These are phyloP conservation scores for Enteromius viviparus DNA, from an alignment of 2,797 vertebrate species.

Conservation along the genomic window DNA sequence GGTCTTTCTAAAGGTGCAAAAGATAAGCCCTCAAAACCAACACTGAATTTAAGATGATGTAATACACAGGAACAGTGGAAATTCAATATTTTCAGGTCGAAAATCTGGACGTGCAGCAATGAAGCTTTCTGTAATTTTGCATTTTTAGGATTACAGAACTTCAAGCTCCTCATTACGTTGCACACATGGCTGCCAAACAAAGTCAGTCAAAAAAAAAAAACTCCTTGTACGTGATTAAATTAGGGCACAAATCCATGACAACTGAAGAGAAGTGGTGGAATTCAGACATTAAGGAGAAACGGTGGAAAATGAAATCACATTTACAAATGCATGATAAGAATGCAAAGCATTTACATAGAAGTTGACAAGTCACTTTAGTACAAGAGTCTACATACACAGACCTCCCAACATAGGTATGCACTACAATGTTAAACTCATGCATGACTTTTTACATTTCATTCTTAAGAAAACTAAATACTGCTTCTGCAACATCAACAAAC, in stretches of 20 bases:
- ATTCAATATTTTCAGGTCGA: neutral
- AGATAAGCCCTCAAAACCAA: slow-evolving; percentile 14
- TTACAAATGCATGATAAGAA: slow-evolving; percentile 43
- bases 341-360: slow-evolving; percentile 40
- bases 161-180: neutral
- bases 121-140: neutral
- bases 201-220: neutral
- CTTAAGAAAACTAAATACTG: neutral
- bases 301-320: slow-evolving; percentile 30
- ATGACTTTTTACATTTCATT: neutral
- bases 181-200: neutral
- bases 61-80: neutral
- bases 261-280: slow-evolving; percentile 26
- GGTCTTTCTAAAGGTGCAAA: slow-evolving; percentile 5
- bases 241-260: slow-evolving; percentile 13
- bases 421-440: slow-evolving; percentile 1
- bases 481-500: neutral
- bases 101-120: neutral
- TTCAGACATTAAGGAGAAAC: slow-evolving; percentile 19
- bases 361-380: slow-evolving; percentile 15
- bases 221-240: neutral
- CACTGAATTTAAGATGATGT: neutral
- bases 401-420: slow-evolving; percentile 35
- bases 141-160: slow-evolving; percentile 8
- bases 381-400: slow-evolving; percentile 1